A percentile compares a stretch with the other conserved stretches of the same genome.
Evolutionary conservation across 2,797 vertebrate species (phyloP).

Genomic region (Lerista edwardsae): DNA sequence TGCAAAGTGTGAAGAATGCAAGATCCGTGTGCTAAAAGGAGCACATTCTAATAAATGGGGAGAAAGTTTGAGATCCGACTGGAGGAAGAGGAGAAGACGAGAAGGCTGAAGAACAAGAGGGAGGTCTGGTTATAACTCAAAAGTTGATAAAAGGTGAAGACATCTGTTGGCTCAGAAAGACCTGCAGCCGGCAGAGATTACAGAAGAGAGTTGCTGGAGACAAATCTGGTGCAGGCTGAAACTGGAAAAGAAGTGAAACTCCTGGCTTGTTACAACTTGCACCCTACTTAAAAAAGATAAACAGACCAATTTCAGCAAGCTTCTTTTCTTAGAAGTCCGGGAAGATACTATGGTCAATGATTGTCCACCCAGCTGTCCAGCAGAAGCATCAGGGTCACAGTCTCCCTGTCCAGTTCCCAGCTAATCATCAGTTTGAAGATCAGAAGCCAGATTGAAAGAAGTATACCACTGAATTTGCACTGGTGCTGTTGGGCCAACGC

Average conservation of each 20-base stretch:
- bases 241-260: not conserved
- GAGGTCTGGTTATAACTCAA: not conserved
- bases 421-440: too few species aligned
- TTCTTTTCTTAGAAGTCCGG: too few species aligned
- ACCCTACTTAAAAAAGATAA: not conserved
- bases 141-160: too few species aligned
- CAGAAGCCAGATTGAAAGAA: too few species aligned
- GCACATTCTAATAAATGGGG: not conserved
- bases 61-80: not conserved
- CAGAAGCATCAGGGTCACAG: too few species aligned
- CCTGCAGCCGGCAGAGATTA: not conserved
- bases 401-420: too few species aligned
- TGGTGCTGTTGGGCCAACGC: too few species aligned
- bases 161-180: not conserved
- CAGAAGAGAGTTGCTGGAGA: not conserved
- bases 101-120: not conserved
- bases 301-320: not conserved
- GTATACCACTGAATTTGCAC: too few species aligned
- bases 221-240: not conserved
- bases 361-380: too few species aligned
- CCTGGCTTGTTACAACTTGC: not conserved
- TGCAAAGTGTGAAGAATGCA: not conserved
- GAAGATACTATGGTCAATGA: too few species aligned
- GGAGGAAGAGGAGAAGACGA: not conserved
- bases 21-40: not conserved